phyloP scores from a whole-genome alignment of 2,797 vertebrate genomes.

The Dipus sagitta region DNA sequence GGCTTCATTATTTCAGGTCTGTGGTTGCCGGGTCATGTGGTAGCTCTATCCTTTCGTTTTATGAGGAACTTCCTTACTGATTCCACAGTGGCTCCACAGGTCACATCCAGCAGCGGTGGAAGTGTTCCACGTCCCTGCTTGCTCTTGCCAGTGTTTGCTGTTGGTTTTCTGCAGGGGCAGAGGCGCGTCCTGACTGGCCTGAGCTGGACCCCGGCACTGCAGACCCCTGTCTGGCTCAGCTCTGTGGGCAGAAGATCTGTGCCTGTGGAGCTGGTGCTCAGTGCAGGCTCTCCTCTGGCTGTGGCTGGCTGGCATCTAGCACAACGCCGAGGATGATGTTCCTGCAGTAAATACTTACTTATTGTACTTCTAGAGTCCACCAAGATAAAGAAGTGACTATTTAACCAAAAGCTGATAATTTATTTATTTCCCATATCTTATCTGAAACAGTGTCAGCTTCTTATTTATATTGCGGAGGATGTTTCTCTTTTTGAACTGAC shows the following conservation, averaged over 20 bases:
- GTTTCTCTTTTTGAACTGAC: slow-evolving; percentile 35
- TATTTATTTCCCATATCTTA: not conserved
- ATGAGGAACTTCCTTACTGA: not conserved
- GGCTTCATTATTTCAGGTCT: not conserved
- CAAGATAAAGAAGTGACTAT: not conserved
- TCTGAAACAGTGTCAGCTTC: slow-evolving; percentile 18
- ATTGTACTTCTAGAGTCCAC: too few species aligned
- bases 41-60: not conserved
- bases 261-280: not conserved
- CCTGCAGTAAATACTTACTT: not conserved
- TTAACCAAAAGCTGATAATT: not conserved
- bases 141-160: not conserved
- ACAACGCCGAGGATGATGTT: not conserved
- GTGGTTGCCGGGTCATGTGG: too few species aligned
- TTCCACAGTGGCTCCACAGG: not conserved
- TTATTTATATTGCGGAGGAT: slow-evolving; percentile 28
- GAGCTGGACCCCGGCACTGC: not conserved
- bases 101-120: not conserved
- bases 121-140: not conserved
- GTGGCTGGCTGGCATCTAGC: not conserved
- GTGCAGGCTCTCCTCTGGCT: not conserved
- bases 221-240: not conserved
- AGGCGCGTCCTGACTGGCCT: not conserved
- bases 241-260: not conserved
- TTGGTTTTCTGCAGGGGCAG: not conserved